Percentiles rank a stretch among this genome's conserved stretches.
These are phyloP conservation scores for Acanthornis magna DNA, from an alignment of 2,797 vertebrate genomes.

Conservation along the genomic window DNA sequence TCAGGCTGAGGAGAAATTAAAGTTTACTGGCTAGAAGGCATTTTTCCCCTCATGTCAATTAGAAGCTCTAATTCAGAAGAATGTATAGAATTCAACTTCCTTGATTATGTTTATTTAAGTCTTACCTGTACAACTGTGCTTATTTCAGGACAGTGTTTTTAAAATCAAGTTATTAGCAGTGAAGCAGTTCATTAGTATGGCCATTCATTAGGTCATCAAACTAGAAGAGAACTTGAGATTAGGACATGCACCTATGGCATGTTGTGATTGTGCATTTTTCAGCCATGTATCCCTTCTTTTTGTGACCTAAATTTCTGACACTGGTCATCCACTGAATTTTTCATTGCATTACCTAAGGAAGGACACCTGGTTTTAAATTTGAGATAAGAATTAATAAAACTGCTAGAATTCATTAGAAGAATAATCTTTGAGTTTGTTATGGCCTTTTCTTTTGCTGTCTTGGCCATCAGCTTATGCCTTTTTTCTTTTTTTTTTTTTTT, in stretches of 20 bases:
- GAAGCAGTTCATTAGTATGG: background rate
- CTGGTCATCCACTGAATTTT: background rate
- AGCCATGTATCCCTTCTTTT: background rate
- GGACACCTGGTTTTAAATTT: background rate
- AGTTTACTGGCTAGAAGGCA: background rate
- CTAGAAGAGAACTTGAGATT: background rate
- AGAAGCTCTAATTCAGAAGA: background rate
- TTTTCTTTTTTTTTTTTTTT: background rate
- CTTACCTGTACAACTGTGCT: background rate
- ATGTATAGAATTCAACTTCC: background rate
- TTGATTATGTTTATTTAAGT: background rate
- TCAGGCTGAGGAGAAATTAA: background rate
- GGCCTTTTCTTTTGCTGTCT: background rate
- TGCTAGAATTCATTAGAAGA: background rate
- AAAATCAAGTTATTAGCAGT: background rate
- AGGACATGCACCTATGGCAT: background rate
- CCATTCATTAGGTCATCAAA: background rate
- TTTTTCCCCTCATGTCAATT: background rate
- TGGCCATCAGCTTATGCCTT: background rate
- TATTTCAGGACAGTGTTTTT: background rate
- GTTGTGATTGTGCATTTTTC: background rate
- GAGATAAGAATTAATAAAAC: background rate
- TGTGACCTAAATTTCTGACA: background rate
- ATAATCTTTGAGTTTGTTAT: background rate
- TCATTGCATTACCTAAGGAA: background rate